Base-by-base conservation (phyloP, 1,140 invertebrate genomes). In the Penaeus japonicus region DNA sequence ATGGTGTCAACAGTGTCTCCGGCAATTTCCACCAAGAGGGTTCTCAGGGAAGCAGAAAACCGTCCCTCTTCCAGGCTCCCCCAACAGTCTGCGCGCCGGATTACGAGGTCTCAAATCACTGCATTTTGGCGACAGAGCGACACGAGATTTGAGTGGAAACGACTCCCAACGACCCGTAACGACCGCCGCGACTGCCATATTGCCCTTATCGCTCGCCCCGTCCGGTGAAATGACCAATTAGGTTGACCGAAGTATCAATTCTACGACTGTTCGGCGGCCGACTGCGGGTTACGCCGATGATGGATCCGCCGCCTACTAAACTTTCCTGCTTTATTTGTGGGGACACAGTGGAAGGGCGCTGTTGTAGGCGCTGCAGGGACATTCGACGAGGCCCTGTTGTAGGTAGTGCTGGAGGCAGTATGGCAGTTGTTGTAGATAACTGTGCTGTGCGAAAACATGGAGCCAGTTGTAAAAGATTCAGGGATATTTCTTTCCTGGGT, bases 21-120 rank as follows among this genome's bases (percentile, higher is more conserved):
- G 79, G 79, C 86, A 88, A 88, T 88, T 82, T 88, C 79, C 86
- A 57, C 55, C 27, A 32, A 73, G 27, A 30, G 70, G 27, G 70
- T 30, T 73, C 35, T 73, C 35, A 27, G 27, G 18, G 70, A 30
- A 32, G 70, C 70, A 73, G 35, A 73, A 73, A 30, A 32, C 27
- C 53, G 27, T 53, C 70, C 85, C 54, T 65, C 73, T 35, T 35
- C 18, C 39, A 24, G 59, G 22, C 59, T 54, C 86, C 30, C 39
- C 59, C 65, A 88, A 82, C 78, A 88, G 79, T 65, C 79, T 77
- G 86, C 86, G 59, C 65, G 62, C 47, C 47, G 80, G 87, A 83
- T 88, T 88, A 88, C 81, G 87, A 83, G 27, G 80, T 88, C 87
- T 84, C 87, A 88, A 88, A 88, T 88, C 87, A 88, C 87, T 88